phyloP scores from a whole-genome alignment of 2,888 invertebrate genomes.

The Eupithecia subumbrata region DNA sequence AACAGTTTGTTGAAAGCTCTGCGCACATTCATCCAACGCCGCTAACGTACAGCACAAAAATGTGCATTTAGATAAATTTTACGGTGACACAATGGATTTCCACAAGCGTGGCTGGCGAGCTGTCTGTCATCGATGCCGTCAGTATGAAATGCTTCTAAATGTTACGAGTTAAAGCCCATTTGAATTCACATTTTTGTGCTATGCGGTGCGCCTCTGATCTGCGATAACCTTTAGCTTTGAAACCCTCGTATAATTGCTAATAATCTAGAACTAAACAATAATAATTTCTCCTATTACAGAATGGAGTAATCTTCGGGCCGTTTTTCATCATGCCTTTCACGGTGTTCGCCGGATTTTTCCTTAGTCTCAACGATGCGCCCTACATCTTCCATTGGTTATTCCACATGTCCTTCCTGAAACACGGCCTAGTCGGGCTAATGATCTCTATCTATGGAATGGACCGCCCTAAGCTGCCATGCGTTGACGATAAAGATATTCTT shows the following conservation, averaged over 20 bases:
- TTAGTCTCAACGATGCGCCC: constrained; percentile 92
- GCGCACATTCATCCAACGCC: too few species aligned
- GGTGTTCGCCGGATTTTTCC: constrained; percentile 96
- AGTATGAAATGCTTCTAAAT: too few species aligned
- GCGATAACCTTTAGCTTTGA: neutral
- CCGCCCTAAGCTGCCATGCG: constrained; percentile 88
- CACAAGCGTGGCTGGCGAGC: too few species aligned
- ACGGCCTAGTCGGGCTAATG: constrained; percentile 93
- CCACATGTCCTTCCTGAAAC: constrained; percentile 94
- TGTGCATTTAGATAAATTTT: too few species aligned
- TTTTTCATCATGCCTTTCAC: constrained; percentile 94
- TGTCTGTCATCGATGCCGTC: too few species aligned
- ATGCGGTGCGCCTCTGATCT: too few species aligned
- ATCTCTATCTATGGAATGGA: constrained; percentile 92
- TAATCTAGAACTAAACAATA: neutral
- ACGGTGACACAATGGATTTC: too few species aligned
- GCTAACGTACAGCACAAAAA: too few species aligned
- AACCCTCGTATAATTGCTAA: neutral
- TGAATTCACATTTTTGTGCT: too few species aligned
- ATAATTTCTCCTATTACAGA: constrained; percentile 79
- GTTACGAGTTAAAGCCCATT: too few species aligned
- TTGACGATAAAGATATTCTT: constrained; percentile 77
- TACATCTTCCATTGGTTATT: constrained; percentile 92
- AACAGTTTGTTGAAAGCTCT: neutral
- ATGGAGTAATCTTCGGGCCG: constrained; percentile 95